Conservation (phyloP, 1,140 invertebrate species). For the Nomia melanderi region DNA sequence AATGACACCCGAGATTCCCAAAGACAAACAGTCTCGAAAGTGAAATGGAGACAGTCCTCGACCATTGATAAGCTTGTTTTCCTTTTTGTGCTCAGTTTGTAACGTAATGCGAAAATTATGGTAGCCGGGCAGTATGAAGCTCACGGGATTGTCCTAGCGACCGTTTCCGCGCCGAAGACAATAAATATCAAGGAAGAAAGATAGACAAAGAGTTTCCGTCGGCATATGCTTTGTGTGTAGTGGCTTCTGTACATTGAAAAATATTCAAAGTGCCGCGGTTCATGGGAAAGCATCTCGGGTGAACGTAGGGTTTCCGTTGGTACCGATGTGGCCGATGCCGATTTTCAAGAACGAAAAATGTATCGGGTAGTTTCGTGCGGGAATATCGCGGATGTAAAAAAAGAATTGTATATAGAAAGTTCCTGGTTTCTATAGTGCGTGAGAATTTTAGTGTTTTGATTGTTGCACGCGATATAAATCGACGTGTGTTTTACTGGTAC, state of each 20-base stretch:
- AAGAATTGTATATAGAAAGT: slow-evolving; percentile 30
- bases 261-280: slow-evolving; percentile 5
- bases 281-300: too few species aligned
- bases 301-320: neutral
- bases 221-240: slow-evolving; percentile 40
- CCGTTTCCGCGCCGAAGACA: slow-evolving; percentile 1
- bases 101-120: neutral
- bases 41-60: slow-evolving; percentile 20
- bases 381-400: slow-evolving; percentile 5
- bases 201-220: slow-evolving; percentile 40
- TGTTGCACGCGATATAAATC: neutral
- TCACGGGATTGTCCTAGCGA: neutral
- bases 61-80: neutral
- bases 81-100: neutral
- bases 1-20: slow-evolving; percentile 21
- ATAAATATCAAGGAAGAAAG: slow-evolving; percentile 9
- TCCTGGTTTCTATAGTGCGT: neutral
- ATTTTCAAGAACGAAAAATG: neutral
- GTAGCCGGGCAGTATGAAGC: neutral
- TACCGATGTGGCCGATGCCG: neutral
- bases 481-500: neutral
- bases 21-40: slow-evolving; percentile 18
- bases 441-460: slow-evolving; percentile 15
- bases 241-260: neutral
- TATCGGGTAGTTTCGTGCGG: neutral